Base-by-base conservation (phyloP, 2,888 invertebrate species). In the Sycophila texana region DNA sequence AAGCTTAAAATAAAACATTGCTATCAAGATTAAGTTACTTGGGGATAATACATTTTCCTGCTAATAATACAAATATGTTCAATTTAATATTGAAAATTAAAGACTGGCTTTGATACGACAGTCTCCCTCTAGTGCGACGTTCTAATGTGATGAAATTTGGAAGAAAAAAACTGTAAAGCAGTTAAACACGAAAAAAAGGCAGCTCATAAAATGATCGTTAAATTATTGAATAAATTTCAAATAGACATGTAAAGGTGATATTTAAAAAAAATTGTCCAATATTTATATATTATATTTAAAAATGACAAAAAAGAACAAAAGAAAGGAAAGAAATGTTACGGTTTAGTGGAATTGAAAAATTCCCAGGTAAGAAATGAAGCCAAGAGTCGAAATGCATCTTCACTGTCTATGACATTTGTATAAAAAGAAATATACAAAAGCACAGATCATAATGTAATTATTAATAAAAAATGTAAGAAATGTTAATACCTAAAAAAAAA, bases 401-500 rank as follows among this genome's bases (percentile, higher is more conserved):
- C 84, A 86, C 80, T 85, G 85, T 88, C 86, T 85, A 86, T 81
- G 81, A 81, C 85, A 84, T 87, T 89, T 89, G 88, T 89, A 89
- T 87, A 88, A 89, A 88, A 86, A 84, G 84, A 86, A 85, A 86
- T 82, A 86, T 84, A 55, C 12, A 18, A 12, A 66, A 53, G 66
- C 20, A 83, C 85, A 85, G 85, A 88, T 87, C 84, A 86, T 86
- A 85, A 87, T 87, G 86, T 88, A 87, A 88, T 84, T 87, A 87
- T 86, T 86, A 84, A 84, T 67, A 77, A 85, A 80, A 85, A 86
- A 84, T 89, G 88, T 89, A 88, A 88, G 87, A 89, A 89, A 87
- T 89, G 89, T 89, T 89, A 88, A 90, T 89, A 90, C 89, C 39
- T 39, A 89, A 86, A 85, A 86, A 85, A 85, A 83, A 86, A 86